Evolutionary conservation across 2,113 vertebrate species (phyloP), one percentile per base, ranked within the genome.

Genomic region (Neolamprologus hecqui): DNA sequence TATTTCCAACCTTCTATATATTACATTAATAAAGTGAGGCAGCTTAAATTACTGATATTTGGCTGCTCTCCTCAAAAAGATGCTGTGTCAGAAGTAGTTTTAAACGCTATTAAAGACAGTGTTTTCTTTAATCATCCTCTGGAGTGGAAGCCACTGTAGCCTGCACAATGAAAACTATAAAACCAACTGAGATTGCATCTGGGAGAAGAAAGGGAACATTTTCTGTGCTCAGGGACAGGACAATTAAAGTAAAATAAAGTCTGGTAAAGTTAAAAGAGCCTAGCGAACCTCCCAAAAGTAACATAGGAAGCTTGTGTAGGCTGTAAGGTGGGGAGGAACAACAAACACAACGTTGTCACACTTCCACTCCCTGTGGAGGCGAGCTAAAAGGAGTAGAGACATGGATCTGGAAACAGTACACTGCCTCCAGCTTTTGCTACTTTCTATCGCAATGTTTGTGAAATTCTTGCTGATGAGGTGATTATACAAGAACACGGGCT

Each of bases 241-340:
- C 91, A 96, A 95, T 95, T 96, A 95, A 95, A 95, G 89, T 88
- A 93, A 93, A 94, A 94, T 94, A 93, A 94, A 95, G 93, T 92
- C 92, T 94, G 88, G 89, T 88, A 33, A 90, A 95, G 93, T 92
- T 91, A 92, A 92, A 94, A 91, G 88, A 93, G 93, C 84, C 86
- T 55, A 85, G 65, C 28, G 77, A 90, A 75, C 55, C 90, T 95
- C 94, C 94, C 89, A 70, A 81, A 92, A 93, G 94, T 92, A 80
- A 81, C 65, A 88, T 65, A 92, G 90, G 90, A 92, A 90, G 91
- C 88, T 55, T 26, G 82, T 90, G 90, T 92, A 89, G 89, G 87
- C 89, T 91, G 90, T 88, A 93, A 93, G 91, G 91, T 92, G 91
- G 91, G 89, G 92, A 88, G 83, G 83, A 91, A 92, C 93, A 89